A percentile compares a stretch with the other conserved stretches of the same genome.
phyloP scores from a whole-genome alignment of 2,888 invertebrate genomes.

The Taphrorychus bicolor region DNA sequence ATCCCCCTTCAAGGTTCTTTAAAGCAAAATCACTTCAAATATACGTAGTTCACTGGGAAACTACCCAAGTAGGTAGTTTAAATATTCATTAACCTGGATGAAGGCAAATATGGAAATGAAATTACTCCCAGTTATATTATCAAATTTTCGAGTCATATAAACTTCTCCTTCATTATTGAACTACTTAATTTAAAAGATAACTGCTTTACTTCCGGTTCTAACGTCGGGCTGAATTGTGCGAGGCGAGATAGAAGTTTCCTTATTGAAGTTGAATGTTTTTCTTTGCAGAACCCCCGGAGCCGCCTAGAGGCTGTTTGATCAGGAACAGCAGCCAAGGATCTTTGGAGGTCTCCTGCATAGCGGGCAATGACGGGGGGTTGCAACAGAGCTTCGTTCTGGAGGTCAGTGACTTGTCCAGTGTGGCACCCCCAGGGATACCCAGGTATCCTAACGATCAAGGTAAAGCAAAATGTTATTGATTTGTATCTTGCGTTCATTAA shows the following conservation, averaged over 20 bases:
- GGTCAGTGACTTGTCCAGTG: slow-evolving; percentile 69
- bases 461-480: too few relatives aligned
- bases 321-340: slow-evolving; percentile 68
- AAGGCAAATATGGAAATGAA: slow-evolving; percentile 54
- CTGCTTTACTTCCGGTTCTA: slow-evolving; percentile 1
- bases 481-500: too few relatives aligned
- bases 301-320: slow-evolving; percentile 77
- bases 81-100: slow-evolving; percentile 53
- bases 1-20: neutral
- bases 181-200: slow-evolving; percentile 36
- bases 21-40: neutral
- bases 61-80: slow-evolving; percentile 48
- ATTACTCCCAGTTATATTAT: slow-evolving; percentile 54
- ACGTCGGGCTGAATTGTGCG: neutral
- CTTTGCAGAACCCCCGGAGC: slow-evolving; percentile 74
- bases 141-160: slow-evolving; percentile 53
- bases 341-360: slow-evolving; percentile 74
- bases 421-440: slow-evolving; percentile 55
- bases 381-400: slow-evolving; percentile 84
- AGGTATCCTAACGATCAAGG: slow-evolving; percentile 60
- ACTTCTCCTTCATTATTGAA: slow-evolving; percentile 49
- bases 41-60: neutral
- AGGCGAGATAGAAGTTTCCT: neutral
- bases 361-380: slow-evolving; percentile 83
- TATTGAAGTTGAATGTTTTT: too few relatives aligned